These are phyloP conservation scores for Phalacrocorax brasilianus DNA, from an alignment of 2,113 vertebrate genomes.

Conservation along the genomic window DNA sequence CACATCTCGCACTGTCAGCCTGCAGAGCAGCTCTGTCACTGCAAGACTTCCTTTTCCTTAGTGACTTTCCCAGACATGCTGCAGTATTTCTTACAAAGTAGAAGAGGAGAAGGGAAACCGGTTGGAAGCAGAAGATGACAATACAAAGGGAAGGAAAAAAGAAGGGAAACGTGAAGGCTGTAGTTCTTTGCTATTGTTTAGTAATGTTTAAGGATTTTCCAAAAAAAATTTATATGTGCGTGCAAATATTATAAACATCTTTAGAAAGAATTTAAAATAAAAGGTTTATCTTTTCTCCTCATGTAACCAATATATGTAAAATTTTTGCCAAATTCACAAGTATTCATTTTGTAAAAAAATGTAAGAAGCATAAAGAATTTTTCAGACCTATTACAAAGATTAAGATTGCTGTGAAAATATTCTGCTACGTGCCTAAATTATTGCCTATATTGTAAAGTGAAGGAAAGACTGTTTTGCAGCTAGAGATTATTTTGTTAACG, in stretches of 20 bases:
- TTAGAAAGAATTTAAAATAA: background rate
- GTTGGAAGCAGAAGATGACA: background rate
- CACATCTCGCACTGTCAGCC: background rate
- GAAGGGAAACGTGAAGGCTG: background rate
- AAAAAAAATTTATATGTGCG: background rate
- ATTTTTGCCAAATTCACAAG: background rate
- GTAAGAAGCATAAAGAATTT: background rate
- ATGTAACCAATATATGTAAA: background rate
- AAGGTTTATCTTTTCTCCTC: background rate
- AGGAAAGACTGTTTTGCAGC: conserved; percentile 17
- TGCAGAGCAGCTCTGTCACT: conserved; percentile 3
- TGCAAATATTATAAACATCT: background rate
- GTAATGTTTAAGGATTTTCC: background rate
- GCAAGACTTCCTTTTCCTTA: background rate
- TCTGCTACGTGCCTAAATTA: background rate
- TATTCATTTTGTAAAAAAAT: background rate
- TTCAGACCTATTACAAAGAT: background rate
- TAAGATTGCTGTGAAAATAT: background rate
- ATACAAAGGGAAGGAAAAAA: background rate
- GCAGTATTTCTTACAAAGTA: background rate
- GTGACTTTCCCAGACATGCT: background rate
- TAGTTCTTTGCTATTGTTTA: background rate
- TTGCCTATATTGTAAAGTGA: background rate
- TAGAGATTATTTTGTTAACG: conserved; percentile 25
- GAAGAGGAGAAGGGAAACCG: background rate